phyloP scores from a whole-genome alignment of 2,113 vertebrate genomes.

The Amblyornis subalaris region DNA sequence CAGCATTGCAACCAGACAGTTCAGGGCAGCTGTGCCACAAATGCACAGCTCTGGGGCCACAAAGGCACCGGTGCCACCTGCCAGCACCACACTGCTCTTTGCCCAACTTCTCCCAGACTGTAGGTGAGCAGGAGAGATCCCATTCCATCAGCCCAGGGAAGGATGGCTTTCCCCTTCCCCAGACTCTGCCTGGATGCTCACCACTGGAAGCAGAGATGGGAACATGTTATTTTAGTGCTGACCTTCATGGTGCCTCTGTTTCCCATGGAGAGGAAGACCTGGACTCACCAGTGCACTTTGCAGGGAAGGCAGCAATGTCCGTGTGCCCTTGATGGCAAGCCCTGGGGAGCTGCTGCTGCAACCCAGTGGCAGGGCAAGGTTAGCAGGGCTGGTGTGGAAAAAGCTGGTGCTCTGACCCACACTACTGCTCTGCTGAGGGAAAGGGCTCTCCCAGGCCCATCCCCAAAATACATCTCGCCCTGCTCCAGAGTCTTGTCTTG shows the following conservation, averaged over 20 bases:
- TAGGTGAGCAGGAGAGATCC: neutral
- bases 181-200: neutral
- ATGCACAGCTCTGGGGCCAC: accelerated
- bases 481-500: neutral
- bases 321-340: neutral
- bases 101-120: neutral
- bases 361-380: neutral
- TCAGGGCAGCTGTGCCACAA: neutral
- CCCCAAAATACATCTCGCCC: neutral
- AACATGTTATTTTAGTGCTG: neutral
- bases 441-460: neutral
- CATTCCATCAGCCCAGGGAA: neutral
- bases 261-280: neutral
- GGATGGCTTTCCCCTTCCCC: neutral
- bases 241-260: neutral
- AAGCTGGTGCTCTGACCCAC: neutral
- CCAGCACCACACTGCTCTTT: neutral
- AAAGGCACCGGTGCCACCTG: neutral
- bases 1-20: accelerated
- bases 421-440: neutral
- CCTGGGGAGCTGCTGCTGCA: neutral
- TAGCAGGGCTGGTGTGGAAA: neutral
- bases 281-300: neutral
- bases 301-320: too few species aligned
- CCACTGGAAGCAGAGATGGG: neutral